A percentile compares a stretch with the other conserved stretches of the same genome.
phyloP scores from a whole-genome alignment of 2,797 vertebrate species.

The Thamnophis elegans region DNA sequence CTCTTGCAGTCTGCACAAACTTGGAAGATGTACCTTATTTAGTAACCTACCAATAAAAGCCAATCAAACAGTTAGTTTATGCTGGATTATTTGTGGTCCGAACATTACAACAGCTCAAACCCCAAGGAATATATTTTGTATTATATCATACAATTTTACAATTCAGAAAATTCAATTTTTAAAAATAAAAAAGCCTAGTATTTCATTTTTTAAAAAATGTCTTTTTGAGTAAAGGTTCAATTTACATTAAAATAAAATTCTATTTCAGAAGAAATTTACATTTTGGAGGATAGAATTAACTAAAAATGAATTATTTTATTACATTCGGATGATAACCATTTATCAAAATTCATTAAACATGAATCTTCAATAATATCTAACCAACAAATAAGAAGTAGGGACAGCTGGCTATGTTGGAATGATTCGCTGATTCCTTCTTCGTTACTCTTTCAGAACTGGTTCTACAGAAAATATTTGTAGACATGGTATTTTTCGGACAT shows the following conservation, averaged over 20 bases:
- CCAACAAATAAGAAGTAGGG: conserved; percentile 75
- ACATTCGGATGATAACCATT: conserved; percentile 73
- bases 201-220: background rate
- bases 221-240: conserved; percentile 44
- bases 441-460: conserved; percentile 86
- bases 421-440: conserved; percentile 90
- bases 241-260: conserved; percentile 53
- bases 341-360: conserved; percentile 75
- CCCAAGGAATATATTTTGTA: background rate
- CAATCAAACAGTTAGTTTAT: background rate
- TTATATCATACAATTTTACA: background rate
- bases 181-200: background rate
- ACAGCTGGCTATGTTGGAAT: conserved; percentile 88
- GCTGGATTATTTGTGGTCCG: background rate
- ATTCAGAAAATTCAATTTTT: background rate
- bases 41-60: background rate
- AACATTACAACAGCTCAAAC: background rate
- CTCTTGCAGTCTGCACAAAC: background rate
- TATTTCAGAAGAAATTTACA: conserved; percentile 70
- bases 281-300: conserved; percentile 71
- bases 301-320: conserved; percentile 58
- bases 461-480: conserved; percentile 77
- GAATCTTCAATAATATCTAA: conserved; percentile 77
- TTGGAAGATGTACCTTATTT: background rate
- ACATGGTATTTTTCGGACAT: background rate